A percentile compares a stretch with the other conserved stretches of the same genome.
These are phyloP conservation scores for Zaprionus vittiger DNA, from an alignment of 1,140 invertebrate genomes.

Conservation along the genomic window DNA sequence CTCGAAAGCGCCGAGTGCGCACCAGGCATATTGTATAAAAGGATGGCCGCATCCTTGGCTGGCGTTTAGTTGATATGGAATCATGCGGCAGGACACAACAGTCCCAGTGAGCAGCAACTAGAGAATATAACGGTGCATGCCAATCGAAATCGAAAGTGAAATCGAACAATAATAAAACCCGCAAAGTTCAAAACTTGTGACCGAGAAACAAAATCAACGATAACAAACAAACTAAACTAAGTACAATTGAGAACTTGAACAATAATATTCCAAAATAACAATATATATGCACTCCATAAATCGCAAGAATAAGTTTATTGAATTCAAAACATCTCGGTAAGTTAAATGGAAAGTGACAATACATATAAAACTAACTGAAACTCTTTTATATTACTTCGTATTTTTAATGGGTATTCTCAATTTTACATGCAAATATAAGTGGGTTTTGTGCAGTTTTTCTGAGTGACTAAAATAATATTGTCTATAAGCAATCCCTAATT, in stretches of 20 bases:
- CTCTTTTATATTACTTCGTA: too few relatives aligned
- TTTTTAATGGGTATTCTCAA: too few relatives aligned
- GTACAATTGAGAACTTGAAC: not conserved
- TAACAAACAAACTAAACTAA: not conserved
- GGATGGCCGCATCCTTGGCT: constrained; percentile 48
- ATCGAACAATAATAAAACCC: not conserved
- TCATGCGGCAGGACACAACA: constrained; percentile 63
- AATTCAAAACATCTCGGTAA: not conserved
- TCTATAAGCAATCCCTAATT: too few relatives aligned
- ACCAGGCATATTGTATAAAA: constrained; percentile 66
- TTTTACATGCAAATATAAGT: too few relatives aligned
- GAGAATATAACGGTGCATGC: constrained; percentile 17
- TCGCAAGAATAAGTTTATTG: not conserved
- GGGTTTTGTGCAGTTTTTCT: too few relatives aligned
- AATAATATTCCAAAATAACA: not conserved
- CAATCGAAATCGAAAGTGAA: constrained; percentile 11
- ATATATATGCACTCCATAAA: not conserved
- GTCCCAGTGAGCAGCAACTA: constrained; percentile 18
- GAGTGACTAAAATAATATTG: too few relatives aligned
- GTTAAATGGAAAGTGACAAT: not conserved
- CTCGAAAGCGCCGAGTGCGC: constrained; percentile 67
- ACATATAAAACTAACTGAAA: too few relatives aligned
- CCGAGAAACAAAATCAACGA: not conserved
- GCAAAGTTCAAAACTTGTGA: constrained; percentile 7
- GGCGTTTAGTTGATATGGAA: constrained; percentile 71